phyloP scores from a whole-genome alignment of 2,797 vertebrate genomes.

The Hybognathus amarus region DNA sequence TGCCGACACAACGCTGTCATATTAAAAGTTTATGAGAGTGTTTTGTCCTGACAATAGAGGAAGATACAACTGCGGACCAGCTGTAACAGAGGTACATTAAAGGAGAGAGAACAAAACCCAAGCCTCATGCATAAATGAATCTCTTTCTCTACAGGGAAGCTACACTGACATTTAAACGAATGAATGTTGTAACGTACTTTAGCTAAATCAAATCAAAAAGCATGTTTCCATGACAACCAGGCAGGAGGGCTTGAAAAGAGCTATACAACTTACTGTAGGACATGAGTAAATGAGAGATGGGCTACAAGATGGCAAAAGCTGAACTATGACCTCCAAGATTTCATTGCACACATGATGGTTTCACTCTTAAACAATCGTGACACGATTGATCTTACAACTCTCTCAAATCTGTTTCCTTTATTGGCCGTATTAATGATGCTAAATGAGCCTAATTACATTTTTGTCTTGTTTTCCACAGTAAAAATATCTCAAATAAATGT shows the following conservation, averaged over 20 bases:
- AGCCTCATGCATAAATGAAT: conserved; percentile 34
- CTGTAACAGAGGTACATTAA: conserved; percentile 12
- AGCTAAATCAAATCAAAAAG: conserved; percentile 55
- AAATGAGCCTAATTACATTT: background rate
- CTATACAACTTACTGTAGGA: conserved; percentile 28
- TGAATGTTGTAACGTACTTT: conserved; percentile 39
- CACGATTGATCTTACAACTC: too few relatives aligned
- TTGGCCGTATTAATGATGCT: background rate
- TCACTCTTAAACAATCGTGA: background rate
- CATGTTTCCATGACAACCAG: conserved; percentile 58
- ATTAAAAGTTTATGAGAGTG: conserved; percentile 22
- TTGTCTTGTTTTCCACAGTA: background rate
- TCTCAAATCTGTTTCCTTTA: background rate
- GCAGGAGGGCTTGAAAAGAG: conserved; percentile 31
- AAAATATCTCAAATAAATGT: background rate
- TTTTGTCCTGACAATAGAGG: conserved; percentile 22
- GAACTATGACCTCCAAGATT: conserved; percentile 21
- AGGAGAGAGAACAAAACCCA: background rate
- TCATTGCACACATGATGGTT: background rate
- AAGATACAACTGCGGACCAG: background rate
- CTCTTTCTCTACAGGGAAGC: conserved; percentile 41
- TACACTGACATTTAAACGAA: conserved; percentile 58
- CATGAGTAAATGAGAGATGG: background rate
- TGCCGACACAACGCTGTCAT: background rate
- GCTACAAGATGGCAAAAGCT: background rate